Evolutionary conservation across 2,113 vertebrate genomes (phyloP), one percentile per base, ranked within the genome.

Genomic region (Campylomormyrus numenius): DNA sequence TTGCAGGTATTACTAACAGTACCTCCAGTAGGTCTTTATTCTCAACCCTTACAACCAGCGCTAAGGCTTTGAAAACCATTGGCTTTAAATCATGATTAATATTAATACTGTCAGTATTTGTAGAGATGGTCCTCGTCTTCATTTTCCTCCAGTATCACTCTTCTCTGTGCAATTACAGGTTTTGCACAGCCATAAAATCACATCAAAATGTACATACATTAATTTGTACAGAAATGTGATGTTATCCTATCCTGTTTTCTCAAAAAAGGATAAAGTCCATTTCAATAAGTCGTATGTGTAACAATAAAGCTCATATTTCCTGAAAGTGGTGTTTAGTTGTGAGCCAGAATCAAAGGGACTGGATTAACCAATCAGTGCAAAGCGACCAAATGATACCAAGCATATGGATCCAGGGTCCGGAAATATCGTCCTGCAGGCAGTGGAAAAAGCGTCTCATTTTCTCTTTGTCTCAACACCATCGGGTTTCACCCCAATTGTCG

Each of bases 331-430:
- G 46, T 45, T 24, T 45, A 50, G 31, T 27, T 39, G 48, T 24
- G 35, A 48, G 89, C 31, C 11, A 11, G 53, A 52, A 49, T 74
- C 35, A 86, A 45, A 27, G 11, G 53, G 24, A 52, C 24, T 50
- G 15, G 4, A 13, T 45, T 80, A n/a, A 66, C 70, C 58, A 80
- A 19, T 90, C 89, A 90, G 89, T 53, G 85, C 62, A 86, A 70
- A 66, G 88, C 90, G 89, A 87, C 88, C 21, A 85, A 85, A 87
- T 83, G 88, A 85, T 90, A 89, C 88, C 46, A 70, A 8, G 48
- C 5, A 89, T 88, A 70, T 88, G 86, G 74, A 77, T 58, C 70
- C 49, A 24, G 17, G 52, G 88, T 89, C 87, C 89, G 88, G 90
- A 91, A 17, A 17, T 48, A 52, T 48, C 9, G 49, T 90, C 66